Evolutionary conservation across 2,113 vertebrate species (phyloP).

Genomic region (Acrocephalus arundinaceus): DNA sequence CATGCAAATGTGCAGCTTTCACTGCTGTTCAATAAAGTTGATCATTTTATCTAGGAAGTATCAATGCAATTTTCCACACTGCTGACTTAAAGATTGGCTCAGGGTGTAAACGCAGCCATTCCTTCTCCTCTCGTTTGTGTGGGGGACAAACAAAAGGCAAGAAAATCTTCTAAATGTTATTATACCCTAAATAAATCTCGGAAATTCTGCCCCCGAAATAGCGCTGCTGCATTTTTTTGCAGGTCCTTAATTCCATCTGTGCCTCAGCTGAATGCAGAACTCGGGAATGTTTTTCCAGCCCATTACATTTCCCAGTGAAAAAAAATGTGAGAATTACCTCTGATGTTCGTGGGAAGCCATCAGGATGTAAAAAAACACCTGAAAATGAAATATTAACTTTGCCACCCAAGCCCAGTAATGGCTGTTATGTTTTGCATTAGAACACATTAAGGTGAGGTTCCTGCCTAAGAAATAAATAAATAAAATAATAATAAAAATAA

Average conservation of each 20-base stretch:
- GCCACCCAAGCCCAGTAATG: slow-evolving; percentile 26
- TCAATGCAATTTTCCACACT: slow-evolving; percentile 52
- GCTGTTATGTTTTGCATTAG: slow-evolving; percentile 23
- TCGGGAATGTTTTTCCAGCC: slow-evolving; percentile 54
- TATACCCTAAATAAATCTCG: not conserved
- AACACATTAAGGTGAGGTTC: slow-evolving; percentile 32
- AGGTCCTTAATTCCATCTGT: not conserved
- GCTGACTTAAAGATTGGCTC: slow-evolving; percentile 44
- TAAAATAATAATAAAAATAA: not conserved
- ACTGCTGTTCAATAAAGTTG: too few species aligned
- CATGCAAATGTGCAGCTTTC: too few species aligned
- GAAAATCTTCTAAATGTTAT: not conserved
- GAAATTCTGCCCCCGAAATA: slow-evolving; percentile 9
- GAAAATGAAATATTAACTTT: slow-evolving; percentile 69
- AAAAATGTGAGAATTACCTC: slow-evolving; percentile 56
- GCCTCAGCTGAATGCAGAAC: not conserved
- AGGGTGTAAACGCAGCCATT: not conserved
- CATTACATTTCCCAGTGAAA: slow-evolving; percentile 65
- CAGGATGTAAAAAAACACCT: slow-evolving; percentile 48
- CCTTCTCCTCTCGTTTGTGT: not conserved
- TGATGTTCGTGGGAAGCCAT: slow-evolving; percentile 45
- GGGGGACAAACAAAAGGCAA: not conserved
- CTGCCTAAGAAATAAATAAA: not conserved
- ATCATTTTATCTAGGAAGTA: too few species aligned
- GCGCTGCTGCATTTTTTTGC: not conserved